Base-by-base conservation (phyloP, 64 coral and sea anemone species). In the Stichodactyla mertensii region DNA sequence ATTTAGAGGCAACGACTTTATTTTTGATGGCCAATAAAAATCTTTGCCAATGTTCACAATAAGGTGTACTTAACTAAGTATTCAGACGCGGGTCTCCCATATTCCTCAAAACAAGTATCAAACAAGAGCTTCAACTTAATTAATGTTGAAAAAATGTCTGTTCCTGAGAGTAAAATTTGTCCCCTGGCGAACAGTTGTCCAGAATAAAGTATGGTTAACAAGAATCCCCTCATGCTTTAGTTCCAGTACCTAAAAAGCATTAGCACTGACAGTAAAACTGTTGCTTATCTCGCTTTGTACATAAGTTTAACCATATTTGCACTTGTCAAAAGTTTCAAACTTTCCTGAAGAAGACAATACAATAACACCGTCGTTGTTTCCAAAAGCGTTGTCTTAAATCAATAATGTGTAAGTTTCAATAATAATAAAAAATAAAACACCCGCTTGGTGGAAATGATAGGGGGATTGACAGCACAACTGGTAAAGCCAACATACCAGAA, bases 281-380 rank as follows among this genome's bases (percentile, higher is more conserved):
- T 81, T 81, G 51, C 53, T 81, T 81, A 81, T 81, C 78, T 53
- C 53, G 52, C 51, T 55, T 52, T 55, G 78, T 81, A 55, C 78
- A 81, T 74, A 74, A 27, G 69, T 74, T 74, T 74, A 74, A 23
- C 69, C 78, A 81, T 81, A 54, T 81, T 81, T 81, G 54, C 78
- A 52, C 78, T 81, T 81, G 78, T 81, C 78, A 81, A 81, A 81
- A 81, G 78, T 81, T 81, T 52, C 78, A 55, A 81, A 54, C 78
- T 81, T 81, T 81, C 26, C 20, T 81, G 78, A 20, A 54, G 6
- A 81, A 81, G 52, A 81, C 78, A 81, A 81, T 81, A 81, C 78
- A 81, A 54, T 81, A 55, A 52, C 36, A 53, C 7, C 14, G 53
- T 53, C 12, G 78, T 55, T 55, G 78, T 81, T 81, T 81, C 78